phyloP scores from a whole-genome alignment of 2,888 invertebrate species.

The Pseudococcus viburni region DNA sequence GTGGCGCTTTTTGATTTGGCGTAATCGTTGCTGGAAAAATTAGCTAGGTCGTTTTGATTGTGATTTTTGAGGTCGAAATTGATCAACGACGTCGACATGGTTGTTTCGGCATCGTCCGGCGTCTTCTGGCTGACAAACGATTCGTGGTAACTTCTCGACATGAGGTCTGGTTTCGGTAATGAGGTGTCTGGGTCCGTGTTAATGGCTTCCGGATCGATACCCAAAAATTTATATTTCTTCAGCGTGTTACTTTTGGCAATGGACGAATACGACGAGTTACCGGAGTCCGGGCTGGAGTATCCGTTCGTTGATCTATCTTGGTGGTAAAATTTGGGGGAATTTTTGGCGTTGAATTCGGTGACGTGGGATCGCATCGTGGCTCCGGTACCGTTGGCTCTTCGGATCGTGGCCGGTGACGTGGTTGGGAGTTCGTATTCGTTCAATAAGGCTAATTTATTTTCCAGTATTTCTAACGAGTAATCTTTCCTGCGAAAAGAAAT shows the following conservation, averaged over 20 bases:
- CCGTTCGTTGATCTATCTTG: neutral
- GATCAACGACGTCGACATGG: conserved; percentile 37
- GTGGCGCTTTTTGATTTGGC: conserved; percentile 50
- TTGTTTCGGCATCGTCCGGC: neutral
- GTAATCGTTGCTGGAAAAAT: conserved; percentile 59
- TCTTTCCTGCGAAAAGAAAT: conserved; percentile 53
- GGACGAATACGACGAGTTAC: neutral
- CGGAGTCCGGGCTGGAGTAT: neutral
- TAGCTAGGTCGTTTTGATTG: neutral
- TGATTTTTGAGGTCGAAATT: neutral
- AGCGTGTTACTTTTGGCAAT: conserved; percentile 33
- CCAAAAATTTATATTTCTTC: conserved; percentile 60
- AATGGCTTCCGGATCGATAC: conserved; percentile 33
- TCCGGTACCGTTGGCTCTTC: conserved; percentile 6
- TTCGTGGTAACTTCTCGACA: conserved; percentile 65
- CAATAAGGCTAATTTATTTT: conserved; percentile 64
- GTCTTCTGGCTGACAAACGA: neutral
- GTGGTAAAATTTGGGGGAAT: neutral
- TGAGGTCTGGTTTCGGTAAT: conserved; percentile 3
- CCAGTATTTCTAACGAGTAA: conserved; percentile 61
- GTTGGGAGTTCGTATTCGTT: conserved; percentile 61
- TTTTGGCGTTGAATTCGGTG: conserved; percentile 15
- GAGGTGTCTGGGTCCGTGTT: neutral
- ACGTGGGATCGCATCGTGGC: conserved; percentile 1
- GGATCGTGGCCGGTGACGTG: neutral